Base-by-base conservation (phyloP, 2,113 vertebrate species). In the Donacobius atricapilla region DNA sequence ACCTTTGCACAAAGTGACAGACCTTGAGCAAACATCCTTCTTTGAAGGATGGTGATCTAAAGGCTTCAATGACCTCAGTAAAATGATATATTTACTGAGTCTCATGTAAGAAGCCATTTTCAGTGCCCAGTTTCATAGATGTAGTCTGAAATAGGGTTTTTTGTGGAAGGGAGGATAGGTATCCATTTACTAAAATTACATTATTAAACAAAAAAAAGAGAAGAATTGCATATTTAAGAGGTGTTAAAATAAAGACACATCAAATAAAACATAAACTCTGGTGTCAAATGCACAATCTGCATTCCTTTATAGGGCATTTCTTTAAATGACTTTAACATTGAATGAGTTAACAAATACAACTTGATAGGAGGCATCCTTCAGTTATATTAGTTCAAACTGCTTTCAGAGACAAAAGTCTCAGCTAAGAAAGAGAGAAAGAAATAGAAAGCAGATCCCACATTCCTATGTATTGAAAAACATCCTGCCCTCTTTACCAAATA, bases 401-500 rank as follows among this genome's bases (percentile, higher is more conserved):
- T 60, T 78, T 88, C 47, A 80, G 22, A 60, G 24, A 81, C 28
- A 44, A 91, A 73, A 56, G 7, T 9, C 15, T 90, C 24, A 89
- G 7, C 10, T 89, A 80, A 56, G 23, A 91, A 69, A 60, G 2
- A 87, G 31, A 83, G 60, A 54, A 92, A 45, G 40, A 78, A 94
- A 83, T 77, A 89, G 54, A 91, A 95, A 95, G 78, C 12, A 53
- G 42, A 73, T 68, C 42, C 27, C 50, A 71, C 63, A 89, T 94
- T 54, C 28, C 33, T 91, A 19, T 87, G 50, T 83, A 22, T 81
- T 40, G n/a, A 78, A 79, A 30, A 51, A 12, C 20, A 1, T 0
- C 6, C 11, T 66, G 18, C 12, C 6, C 42, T 64, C 40, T 93
- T 88, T 77, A 89, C 68, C n/a, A 94, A 94, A 97, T 96, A 96